phyloP scores from a whole-genome alignment of 2,113 vertebrate species.

The Piprites chloris region DNA sequence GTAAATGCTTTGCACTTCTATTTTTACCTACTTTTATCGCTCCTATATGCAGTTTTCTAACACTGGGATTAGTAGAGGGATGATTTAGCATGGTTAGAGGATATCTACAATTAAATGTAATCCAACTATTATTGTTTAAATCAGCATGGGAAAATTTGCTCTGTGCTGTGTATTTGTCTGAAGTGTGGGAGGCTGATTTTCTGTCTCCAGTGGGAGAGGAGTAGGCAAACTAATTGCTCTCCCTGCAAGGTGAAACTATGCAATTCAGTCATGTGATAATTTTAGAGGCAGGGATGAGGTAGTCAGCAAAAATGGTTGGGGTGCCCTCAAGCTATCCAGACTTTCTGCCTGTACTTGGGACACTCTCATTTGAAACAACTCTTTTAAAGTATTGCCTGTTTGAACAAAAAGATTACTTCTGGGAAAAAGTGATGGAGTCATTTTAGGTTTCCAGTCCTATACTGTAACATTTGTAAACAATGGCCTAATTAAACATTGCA shows the following conservation, averaged over 20 bases:
- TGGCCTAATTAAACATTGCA: background rate
- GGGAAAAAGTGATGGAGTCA: background rate
- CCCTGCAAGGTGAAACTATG: constrained; percentile 48
- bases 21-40: background rate
- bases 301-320: constrained; percentile 46
- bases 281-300: constrained; percentile 17
- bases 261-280: constrained; percentile 40
- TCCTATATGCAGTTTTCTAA: background rate
- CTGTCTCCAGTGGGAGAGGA: background rate
- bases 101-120: background rate
- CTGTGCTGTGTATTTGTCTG: background rate
- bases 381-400: background rate
- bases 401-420: background rate
- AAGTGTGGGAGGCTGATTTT: constrained; percentile 21
- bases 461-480: background rate
- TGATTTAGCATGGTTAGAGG: background rate
- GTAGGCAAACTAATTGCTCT: constrained; percentile 11
- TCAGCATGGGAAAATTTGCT: background rate
- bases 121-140: background rate
- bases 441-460: background rate
- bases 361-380: background rate
- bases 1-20: background rate
- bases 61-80: background rate
- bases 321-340: constrained; percentile 37
- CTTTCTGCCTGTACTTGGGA: background rate